Conservation (phyloP, 2,888 invertebrate genomes). For the Eupeodes luniger region DNA sequence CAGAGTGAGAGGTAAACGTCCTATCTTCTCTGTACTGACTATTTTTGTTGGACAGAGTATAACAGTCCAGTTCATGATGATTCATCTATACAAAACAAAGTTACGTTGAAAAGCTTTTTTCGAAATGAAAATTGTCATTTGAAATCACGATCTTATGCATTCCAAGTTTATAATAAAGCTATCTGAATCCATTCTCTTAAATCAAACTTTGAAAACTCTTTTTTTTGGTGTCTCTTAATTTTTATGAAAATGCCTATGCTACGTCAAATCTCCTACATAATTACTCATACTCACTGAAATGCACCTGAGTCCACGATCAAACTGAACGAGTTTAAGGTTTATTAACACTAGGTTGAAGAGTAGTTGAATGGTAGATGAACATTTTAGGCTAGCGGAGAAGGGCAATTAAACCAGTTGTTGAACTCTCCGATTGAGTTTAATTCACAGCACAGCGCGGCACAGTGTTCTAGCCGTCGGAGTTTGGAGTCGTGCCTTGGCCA, state of each 20-base stretch:
- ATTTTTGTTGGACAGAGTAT: too few relatives aligned
- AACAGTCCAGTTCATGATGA: not conserved
- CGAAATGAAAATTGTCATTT: not conserved
- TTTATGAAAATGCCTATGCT: slow-evolving; percentile 12
- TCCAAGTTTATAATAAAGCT: slow-evolving; percentile 33
- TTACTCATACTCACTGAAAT: slow-evolving; percentile 47
- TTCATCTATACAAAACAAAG: not conserved
- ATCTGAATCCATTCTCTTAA: slow-evolving; percentile 26
- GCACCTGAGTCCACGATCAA: slow-evolving; percentile 58
- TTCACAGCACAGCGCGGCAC: slow-evolving; percentile 11
- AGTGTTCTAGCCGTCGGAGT: slow-evolving; percentile 48
- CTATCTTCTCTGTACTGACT: too few relatives aligned
- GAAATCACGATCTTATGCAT: slow-evolving; percentile 10
- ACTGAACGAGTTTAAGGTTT: slow-evolving; percentile 20
- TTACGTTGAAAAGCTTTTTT: slow-evolving; percentile 8
- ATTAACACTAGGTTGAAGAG: not conserved
- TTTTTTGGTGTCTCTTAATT: not conserved
- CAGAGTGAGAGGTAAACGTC: too few relatives aligned
- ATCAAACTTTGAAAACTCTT: slow-evolving; percentile 50
- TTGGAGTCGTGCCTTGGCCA: slow-evolving; percentile 32
- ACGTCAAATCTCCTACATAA: slow-evolving; percentile 35
- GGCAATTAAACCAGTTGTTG: slow-evolving; percentile 75
- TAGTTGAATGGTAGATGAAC: not conserved
- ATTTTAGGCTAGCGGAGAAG: slow-evolving; percentile 10
- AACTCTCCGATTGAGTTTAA: slow-evolving; percentile 60